A percentile compares a stretch with the other conserved stretches of the same genome.
phyloP scores from a whole-genome alignment of 2,113 vertebrate species.

The Oreochromis tanganicae region DNA sequence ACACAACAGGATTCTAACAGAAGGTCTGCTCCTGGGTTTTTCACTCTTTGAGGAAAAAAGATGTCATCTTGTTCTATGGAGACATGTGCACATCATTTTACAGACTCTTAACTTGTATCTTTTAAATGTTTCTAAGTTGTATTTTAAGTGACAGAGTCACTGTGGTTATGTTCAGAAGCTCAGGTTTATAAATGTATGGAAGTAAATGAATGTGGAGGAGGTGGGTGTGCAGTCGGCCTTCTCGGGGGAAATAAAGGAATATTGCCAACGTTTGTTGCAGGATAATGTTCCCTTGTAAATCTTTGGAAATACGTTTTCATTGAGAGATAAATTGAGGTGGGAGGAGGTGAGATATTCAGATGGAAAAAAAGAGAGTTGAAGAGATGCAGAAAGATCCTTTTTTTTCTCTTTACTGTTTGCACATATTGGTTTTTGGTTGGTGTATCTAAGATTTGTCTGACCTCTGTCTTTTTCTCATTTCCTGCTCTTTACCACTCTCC shows the following conservation, averaged over 20 bases:
- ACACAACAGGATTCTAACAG: not conserved
- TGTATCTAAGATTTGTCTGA: not conserved
- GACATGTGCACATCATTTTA: not conserved
- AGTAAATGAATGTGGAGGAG: not conserved
- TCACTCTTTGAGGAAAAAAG: not conserved
- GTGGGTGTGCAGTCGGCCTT: not conserved
- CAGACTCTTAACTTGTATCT: not conserved
- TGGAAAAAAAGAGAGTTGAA: not conserved
- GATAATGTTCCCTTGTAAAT: not conserved
- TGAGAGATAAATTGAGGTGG: not conserved
- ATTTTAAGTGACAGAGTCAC: not conserved
- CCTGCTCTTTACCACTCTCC: not conserved
- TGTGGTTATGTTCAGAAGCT: not conserved
- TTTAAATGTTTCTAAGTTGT: not conserved
- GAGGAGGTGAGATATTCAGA: not conserved
- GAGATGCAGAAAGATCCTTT: not conserved
- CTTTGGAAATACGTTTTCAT: slow-evolving; percentile 1
- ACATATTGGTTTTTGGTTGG: not conserved
- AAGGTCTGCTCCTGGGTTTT: not conserved
- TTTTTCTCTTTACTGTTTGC: not conserved
- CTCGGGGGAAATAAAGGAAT: not conserved
- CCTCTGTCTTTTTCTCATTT: not conserved
- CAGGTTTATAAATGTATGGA: not conserved
- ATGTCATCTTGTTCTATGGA: not conserved
- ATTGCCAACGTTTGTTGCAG: not conserved